A percentile compares a stretch with the other conserved stretches of the same genome.
Evolutionary conservation across 1,140 invertebrate genomes (phyloP).

Genomic region (Manduca sexta): DNA sequence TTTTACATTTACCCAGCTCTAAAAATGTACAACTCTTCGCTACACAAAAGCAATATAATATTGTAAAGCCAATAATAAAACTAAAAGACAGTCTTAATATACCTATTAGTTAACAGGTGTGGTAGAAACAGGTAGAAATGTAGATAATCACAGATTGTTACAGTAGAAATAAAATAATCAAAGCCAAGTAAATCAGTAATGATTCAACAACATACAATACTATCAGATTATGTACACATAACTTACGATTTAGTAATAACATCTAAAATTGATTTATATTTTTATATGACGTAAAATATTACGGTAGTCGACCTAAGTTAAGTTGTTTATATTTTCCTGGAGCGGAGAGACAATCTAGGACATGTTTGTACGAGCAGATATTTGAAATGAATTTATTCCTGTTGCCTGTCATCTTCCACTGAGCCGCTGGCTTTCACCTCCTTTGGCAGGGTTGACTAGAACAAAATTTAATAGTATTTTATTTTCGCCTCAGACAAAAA

Average conservation of each 20-base stretch:
- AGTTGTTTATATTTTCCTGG: slow-evolving; percentile 39
- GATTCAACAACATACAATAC: slow-evolving; percentile 45
- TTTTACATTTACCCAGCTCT: slow-evolving; percentile 67
- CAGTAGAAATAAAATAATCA: slow-evolving; percentile 7
- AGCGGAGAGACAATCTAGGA: slow-evolving; percentile 39
- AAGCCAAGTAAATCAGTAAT: slow-evolving; percentile 17
- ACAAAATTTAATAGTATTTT: slow-evolving; percentile 7
- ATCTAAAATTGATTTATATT: slow-evolving; percentile 53
- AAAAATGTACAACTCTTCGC: slow-evolving; percentile 63
- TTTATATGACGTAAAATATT: slow-evolving; percentile 41
- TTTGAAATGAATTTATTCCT: slow-evolving; percentile 40
- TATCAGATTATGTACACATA: slow-evolving; percentile 63
- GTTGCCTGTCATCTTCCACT: slow-evolving; percentile 58
- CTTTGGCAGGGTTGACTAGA: slow-evolving; percentile 59
- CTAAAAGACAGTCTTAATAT: slow-evolving; percentile 29
- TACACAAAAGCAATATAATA: slow-evolving; percentile 8
- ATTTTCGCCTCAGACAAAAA: no score
- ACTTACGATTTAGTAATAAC: slow-evolving; percentile 47
- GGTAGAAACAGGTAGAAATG: slow-evolving; percentile 4
- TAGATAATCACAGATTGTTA: slow-evolving; percentile 18
- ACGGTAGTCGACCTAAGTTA: slow-evolving; percentile 30
- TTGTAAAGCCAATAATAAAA: slow-evolving; percentile 8
- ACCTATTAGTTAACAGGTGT: no score
- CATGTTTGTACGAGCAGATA: slow-evolving; percentile 20
- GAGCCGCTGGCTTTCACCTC: slow-evolving; percentile 61